Evolutionary conservation across 2,797 vertebrate species (phyloP), one percentile per base, ranked within the genome.

Genomic region (Uromys caudimaculatus): DNA sequence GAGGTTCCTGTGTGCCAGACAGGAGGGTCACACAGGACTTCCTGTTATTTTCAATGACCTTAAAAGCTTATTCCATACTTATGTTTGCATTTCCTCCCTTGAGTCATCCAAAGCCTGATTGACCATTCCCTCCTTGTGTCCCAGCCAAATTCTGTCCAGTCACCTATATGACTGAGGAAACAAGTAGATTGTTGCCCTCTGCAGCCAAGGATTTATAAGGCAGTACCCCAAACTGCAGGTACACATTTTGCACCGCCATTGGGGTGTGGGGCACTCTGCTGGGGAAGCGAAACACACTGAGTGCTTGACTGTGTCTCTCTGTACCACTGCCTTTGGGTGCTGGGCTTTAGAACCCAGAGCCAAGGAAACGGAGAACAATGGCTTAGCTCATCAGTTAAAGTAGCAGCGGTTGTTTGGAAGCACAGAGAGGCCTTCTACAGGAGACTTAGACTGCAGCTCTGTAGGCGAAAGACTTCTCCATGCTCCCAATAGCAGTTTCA

Each of bases 111-210:
- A 82, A 67, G 0, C 77, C 14, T 44, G 87, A 96, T 78, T 64
- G 69, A n/a, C 0, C 11, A 3, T 79, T 6, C 92, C 78, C 76
- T 92, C 58, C 24, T 7, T 95, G 86, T 67, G 81, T 75, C 73
- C 16, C 14, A 91, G 94, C 54, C 96, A 71, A 88, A 90, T 81
- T 91, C 77, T 95, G 41, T 81, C 93, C 93, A 76, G 94, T 84
- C 77, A 90, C 8, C 13, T 2, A n/a, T 94, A 19, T 5, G 11
- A 47, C 47, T 16, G 4, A 79, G 71, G 44, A 91, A 83, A 87
- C 0, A 2, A 52, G 47, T 69, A 71, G 81, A 82, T 35, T 89
- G 87, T 7, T 13, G 38, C 82, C 11, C 87, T 27, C 44, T 41
- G 41, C 24, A 50, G 69, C 10, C 3, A 38, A 69, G 13, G 94